Conservation (phyloP, 2,888 invertebrate species). For the Apomyelois bistriatella region DNA sequence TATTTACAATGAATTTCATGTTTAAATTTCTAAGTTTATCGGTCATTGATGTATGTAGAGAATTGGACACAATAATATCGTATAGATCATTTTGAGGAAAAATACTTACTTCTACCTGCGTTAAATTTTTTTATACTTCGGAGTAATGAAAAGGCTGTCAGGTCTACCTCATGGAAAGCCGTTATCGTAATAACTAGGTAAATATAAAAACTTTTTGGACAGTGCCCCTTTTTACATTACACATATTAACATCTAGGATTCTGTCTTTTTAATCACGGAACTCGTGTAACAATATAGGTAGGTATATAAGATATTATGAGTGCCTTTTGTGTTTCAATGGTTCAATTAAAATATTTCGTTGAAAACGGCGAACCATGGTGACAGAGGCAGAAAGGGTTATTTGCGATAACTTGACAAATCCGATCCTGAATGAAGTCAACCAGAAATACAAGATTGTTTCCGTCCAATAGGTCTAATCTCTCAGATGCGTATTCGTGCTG, state of each 20-base stretch:
- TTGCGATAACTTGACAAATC: constrained; percentile 41
- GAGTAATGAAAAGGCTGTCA: too few relatives aligned
- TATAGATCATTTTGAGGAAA: neutral
- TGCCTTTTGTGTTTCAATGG: neutral
- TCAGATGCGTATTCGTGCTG: constrained; percentile 73
- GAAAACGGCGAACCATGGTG: neutral
- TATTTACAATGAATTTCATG: constrained; percentile 69
- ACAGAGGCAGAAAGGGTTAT: constrained; percentile 23
- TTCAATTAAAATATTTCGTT: neutral
- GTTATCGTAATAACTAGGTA: too few relatives aligned
- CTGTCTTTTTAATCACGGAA: too few relatives aligned
- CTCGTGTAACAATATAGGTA: too few relatives aligned
- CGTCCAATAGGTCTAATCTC: constrained; percentile 73
- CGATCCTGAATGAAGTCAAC: constrained; percentile 58
- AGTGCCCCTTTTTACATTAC: too few relatives aligned
- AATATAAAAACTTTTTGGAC: too few relatives aligned
- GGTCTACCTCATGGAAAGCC: too few relatives aligned
- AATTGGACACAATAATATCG: neutral
- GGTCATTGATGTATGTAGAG: constrained; percentile 17
- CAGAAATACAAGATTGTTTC: constrained; percentile 76
- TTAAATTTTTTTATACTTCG: too few relatives aligned
- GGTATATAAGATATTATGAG: too few relatives aligned
- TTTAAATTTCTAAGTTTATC: constrained; percentile 36
- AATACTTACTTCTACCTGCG: too few relatives aligned
- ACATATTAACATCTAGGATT: too few relatives aligned